These are phyloP conservation scores for Barnardius zonarius DNA, from an alignment of 2,113 vertebrate genomes.

Conservation along the genomic window DNA sequence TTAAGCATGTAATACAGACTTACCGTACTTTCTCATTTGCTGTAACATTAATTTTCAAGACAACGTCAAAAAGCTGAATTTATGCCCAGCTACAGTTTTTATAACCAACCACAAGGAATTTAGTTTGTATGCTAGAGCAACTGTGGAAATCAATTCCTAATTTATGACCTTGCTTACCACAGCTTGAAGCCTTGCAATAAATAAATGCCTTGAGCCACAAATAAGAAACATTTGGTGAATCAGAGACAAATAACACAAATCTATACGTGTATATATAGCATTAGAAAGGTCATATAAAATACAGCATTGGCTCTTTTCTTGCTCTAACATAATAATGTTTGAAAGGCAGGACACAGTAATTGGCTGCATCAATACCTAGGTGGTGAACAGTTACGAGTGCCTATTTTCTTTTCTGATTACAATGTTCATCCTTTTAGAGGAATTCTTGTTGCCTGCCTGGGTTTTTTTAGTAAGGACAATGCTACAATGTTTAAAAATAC, in stretches of 20 bases:
- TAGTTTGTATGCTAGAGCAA: slow-evolving; percentile 36
- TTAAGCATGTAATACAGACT: neutral
- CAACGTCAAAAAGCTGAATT: slow-evolving; percentile 22
- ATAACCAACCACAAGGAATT: slow-evolving; percentile 49
- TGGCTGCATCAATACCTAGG: slow-evolving; percentile 39
- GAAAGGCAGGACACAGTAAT: slow-evolving; percentile 34
- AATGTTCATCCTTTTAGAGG: neutral
- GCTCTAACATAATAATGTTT: slow-evolving; percentile 30
- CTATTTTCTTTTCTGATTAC: slow-evolving; percentile 15
- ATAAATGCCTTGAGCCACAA: slow-evolving; percentile 47
- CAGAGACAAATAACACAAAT: slow-evolving; percentile 35
- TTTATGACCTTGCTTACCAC: slow-evolving; percentile 45
- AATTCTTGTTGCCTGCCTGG: neutral
- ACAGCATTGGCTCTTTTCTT: slow-evolving; percentile 29
- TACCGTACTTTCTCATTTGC: neutral
- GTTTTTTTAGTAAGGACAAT: neutral
- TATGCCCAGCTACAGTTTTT: neutral
- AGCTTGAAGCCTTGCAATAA: slow-evolving; percentile 57
- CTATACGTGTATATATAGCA: neutral
- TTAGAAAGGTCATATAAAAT: slow-evolving; percentile 50
- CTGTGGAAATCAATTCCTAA: slow-evolving; percentile 57
- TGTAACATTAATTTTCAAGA: slow-evolving; percentile 23
- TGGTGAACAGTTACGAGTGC: neutral
- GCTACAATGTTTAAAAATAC: neutral
- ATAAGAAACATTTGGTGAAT: slow-evolving; percentile 35